Evolutionary conservation across 2,113 vertebrate genomes (phyloP).

Genomic region (Felis chaus): DNA sequence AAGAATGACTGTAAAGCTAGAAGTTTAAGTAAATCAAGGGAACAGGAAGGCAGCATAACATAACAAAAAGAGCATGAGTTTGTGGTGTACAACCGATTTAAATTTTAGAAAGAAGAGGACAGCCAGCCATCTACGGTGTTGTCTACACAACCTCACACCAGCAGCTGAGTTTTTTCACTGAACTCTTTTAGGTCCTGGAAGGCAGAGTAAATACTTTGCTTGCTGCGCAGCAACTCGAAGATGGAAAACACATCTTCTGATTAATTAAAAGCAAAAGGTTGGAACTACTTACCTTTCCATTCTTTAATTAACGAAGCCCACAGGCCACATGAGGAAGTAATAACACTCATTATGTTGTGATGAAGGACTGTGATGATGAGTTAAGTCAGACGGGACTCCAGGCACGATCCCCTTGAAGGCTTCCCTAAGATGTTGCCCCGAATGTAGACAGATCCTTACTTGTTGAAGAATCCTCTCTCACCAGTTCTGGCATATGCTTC

Average conservation of each 20-base stretch:
- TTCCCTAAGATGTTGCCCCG: slow-evolving; percentile 30
- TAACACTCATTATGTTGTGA: slow-evolving; percentile 71
- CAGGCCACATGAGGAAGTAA: slow-evolving; percentile 77
- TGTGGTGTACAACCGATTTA: neutral
- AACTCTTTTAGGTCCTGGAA: slow-evolving; percentile 58
- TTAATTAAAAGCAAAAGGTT: slow-evolving; percentile 81
- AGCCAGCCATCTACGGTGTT: neutral
- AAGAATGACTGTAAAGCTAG: neutral
- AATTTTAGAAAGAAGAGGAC: slow-evolving; percentile 27
- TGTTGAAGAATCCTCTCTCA: slow-evolving; percentile 57
- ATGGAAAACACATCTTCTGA: slow-evolving; percentile 74
- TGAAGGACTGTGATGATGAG: slow-evolving; percentile 59
- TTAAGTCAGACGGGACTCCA: slow-evolving; percentile 62
- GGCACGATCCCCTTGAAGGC: slow-evolving; percentile 66
- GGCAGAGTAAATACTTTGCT: slow-evolving; percentile 46
- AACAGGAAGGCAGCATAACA: neutral
- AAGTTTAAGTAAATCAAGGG: neutral
- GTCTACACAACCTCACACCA: neutral
- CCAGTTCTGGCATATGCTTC: slow-evolving; percentile 14
- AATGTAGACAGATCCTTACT: slow-evolving; percentile 69
- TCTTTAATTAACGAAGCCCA: slow-evolving; percentile 80
- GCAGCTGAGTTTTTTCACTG: neutral
- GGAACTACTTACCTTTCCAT: slow-evolving; percentile 77
- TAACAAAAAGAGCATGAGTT: neutral
- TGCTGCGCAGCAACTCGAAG: slow-evolving; percentile 58